A percentile compares a stretch with the other conserved stretches of the same genome.
Evolutionary conservation across 2,113 vertebrate species (phyloP).

Genomic region (Columba janthina): DNA sequence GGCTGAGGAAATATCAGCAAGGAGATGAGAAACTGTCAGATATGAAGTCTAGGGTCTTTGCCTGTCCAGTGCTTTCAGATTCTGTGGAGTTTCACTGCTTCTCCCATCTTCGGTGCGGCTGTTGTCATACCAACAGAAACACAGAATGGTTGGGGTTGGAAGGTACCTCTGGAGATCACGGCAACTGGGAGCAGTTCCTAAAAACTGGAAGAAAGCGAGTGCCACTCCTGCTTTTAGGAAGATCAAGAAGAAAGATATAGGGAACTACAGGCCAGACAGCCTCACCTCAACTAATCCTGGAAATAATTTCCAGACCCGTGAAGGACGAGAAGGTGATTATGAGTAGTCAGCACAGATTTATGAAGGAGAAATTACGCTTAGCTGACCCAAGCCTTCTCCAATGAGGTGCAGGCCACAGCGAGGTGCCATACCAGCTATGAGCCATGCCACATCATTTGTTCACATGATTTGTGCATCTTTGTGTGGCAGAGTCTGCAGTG

Average conservation of each 20-base stretch:
- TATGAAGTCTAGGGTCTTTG: background rate
- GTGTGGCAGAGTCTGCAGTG: too few relatives aligned
- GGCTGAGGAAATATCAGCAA: background rate
- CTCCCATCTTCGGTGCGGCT: rapidly evolving
- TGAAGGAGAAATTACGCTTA: background rate
- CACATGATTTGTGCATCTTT: background rate
- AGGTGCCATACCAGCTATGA: background rate
- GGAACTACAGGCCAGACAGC: background rate
- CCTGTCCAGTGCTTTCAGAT: background rate
- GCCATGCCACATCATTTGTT: rapidly evolving
- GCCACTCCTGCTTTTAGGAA: background rate
- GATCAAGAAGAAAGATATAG: background rate
- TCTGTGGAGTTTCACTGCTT: background rate
- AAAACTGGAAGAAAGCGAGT: background rate
- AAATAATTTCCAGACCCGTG: background rate
- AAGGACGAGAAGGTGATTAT: background rate
- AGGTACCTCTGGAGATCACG: background rate
- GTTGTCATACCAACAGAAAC: background rate
- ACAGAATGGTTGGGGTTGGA: too few relatives aligned
- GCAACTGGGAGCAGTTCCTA: background rate
- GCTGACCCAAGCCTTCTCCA: rapidly evolving
- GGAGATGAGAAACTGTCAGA: background rate
- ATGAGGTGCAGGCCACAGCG: background rate
- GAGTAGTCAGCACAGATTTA: background rate
- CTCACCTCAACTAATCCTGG: background rate